Percentiles rank a stretch among this genome's conserved stretches.
These are phyloP conservation scores for Neuroterus valhalla DNA, from an alignment of 1,140 invertebrate species.

Conservation along the genomic window DNA sequence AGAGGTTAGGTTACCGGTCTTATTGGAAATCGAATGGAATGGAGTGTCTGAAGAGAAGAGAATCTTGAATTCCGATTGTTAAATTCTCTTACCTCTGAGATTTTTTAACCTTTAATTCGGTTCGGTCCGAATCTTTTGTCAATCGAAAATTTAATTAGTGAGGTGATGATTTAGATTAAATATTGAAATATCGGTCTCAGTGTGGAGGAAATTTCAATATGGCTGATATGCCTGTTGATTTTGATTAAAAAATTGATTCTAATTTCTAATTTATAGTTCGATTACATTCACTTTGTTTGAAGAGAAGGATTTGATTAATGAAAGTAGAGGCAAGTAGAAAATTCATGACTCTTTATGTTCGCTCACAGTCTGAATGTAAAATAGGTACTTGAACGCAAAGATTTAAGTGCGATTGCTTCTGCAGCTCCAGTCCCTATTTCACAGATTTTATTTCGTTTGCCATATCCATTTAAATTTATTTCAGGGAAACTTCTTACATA, in stretches of 20 bases:
- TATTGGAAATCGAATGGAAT: slow-evolving; percentile 21
- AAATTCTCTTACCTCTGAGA: background rate
- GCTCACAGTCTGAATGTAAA: slow-evolving; percentile 21
- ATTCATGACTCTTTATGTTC: slow-evolving; percentile 26
- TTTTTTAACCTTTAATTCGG: background rate
- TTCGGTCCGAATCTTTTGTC: background rate
- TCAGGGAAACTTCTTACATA: slow-evolving; percentile 4
- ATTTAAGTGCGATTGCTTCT: slow-evolving; percentile 26
- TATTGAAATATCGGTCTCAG: background rate
- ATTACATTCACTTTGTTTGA: background rate
- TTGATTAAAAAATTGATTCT: background rate
- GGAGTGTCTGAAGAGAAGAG: slow-evolving; percentile 10
- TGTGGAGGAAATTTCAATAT: too few species aligned
- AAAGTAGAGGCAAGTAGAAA: slow-evolving; percentile 14
- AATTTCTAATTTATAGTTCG: slow-evolving; percentile 10
- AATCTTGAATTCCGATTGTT: slow-evolving; percentile 13
- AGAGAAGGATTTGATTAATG: slow-evolving; percentile 20
- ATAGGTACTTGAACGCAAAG: slow-evolving; percentile 2
- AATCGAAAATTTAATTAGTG: background rate
- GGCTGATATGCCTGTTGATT: too few species aligned
- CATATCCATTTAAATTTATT: slow-evolving; percentile 8
- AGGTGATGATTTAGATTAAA: background rate
- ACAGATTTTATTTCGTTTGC: slow-evolving; percentile 9
- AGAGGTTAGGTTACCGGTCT: slow-evolving; percentile 14
- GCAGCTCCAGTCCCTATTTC: background rate